phyloP scores from a whole-genome alignment of 2,888 invertebrate species.

The Sturmia bella region DNA sequence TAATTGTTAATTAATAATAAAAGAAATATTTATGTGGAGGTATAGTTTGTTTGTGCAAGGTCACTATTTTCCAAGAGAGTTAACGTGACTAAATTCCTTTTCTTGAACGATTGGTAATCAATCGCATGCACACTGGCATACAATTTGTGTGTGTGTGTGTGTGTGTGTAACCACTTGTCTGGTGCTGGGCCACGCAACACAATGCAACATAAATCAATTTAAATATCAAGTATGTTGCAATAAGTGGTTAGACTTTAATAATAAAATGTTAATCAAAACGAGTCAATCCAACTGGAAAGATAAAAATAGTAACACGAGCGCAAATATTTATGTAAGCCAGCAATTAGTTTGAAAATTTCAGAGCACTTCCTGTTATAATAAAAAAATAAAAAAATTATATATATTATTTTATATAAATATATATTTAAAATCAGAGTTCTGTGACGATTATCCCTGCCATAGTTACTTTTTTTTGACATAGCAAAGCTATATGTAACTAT shows the following conservation, averaged over 20 bases:
- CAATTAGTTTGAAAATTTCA: too few relatives aligned
- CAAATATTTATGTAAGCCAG: too few relatives aligned
- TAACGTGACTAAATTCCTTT: constrained; percentile 61
- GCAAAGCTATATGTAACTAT: too few relatives aligned
- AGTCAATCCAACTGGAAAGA: too few relatives aligned
- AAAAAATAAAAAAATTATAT: too few relatives aligned
- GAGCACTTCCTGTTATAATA: too few relatives aligned
- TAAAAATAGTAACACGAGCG: too few relatives aligned
- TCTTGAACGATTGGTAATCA: constrained; percentile 7
- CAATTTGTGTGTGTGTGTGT: constrained; percentile 20
- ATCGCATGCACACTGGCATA: constrained; percentile 19
- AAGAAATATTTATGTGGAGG: neutral
- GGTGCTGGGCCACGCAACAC: neutral
- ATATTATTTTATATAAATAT: too few relatives aligned
- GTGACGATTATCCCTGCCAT: too few relatives aligned
- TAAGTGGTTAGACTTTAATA: neutral
- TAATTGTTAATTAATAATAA: constrained; percentile 35
- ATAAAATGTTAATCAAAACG: too few relatives aligned
- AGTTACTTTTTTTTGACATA: too few relatives aligned
- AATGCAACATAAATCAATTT: constrained; percentile 55
- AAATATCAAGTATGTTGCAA: constrained; percentile 31
- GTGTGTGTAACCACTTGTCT: neutral
- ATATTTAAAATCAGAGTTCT: too few relatives aligned
- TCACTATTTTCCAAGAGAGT: constrained; percentile 57
- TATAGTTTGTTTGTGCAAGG: constrained; percentile 41